Conservation (phyloP, 2,113 vertebrate species). For the Dromas ardeola region DNA sequence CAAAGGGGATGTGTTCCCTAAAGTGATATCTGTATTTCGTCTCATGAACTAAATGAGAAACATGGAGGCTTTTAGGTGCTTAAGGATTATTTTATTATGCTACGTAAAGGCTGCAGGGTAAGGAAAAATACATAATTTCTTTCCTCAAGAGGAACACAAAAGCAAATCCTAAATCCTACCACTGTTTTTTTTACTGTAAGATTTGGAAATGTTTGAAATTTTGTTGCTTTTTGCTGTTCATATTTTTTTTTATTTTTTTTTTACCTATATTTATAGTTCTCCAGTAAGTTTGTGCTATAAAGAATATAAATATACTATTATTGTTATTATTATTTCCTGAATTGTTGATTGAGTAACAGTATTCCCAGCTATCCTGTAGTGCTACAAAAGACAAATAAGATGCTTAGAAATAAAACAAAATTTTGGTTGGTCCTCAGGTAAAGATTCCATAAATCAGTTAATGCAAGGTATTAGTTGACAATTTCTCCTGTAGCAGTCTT, state of each 20-base stretch:
- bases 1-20: neutral
- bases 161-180: neutral
- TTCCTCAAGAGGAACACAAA: neutral
- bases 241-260: neutral
- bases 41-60: neutral
- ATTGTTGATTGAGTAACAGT: neutral
- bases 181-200: neutral
- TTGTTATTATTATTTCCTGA: neutral
- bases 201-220: neutral
- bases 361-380: neutral
- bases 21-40: neutral
- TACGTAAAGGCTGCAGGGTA: neutral
- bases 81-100: neutral
- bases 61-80: neutral
- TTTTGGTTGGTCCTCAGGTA: neutral
- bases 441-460: neutral
- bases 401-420: neutral
- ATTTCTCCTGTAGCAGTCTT: neutral
- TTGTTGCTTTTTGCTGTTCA: neutral
- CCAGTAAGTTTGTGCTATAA: neutral
- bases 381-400: neutral
- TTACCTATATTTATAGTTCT: neutral
- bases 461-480: neutral
- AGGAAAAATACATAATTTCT: neutral
- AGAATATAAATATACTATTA: neutral